Percentiles rank a stretch among this genome's conserved stretches.
phyloP scores from a whole-genome alignment of 2,113 vertebrate genomes.

The Ptychochromis oligacanthus region DNA sequence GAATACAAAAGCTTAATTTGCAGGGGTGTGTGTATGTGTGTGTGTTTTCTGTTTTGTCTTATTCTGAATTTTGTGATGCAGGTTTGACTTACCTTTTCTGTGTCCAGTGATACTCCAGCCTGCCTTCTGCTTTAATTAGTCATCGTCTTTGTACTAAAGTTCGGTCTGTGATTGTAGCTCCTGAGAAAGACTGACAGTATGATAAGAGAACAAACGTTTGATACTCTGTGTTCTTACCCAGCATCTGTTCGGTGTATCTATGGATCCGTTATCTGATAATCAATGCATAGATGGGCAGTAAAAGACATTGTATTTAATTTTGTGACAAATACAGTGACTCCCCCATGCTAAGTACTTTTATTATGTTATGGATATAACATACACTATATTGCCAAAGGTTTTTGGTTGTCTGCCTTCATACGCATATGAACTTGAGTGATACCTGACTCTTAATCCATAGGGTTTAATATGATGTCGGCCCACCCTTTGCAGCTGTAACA shows the following conservation, averaged over 20 bases:
- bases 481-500: too few relatives aligned
- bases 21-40: constrained; percentile 7
- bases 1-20: background rate
- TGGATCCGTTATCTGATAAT: too few relatives aligned
- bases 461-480: too few relatives aligned
- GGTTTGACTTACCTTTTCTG: constrained; percentile 5
- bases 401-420: too few relatives aligned
- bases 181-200: background rate
- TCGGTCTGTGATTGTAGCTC: background rate
- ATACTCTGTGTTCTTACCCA: background rate
- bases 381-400: too few relatives aligned
- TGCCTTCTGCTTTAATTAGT: constrained; percentile 4
- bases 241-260: too few relatives aligned
- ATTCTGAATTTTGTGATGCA: constrained; percentile 2
- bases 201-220: background rate
- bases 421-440: too few relatives aligned
- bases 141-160: background rate
- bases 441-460: too few relatives aligned
- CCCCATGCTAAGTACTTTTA: background rate
- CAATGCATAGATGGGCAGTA: background rate
- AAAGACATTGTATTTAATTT: background rate
- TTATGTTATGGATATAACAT: background rate
- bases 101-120: background rate
- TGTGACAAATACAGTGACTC: background rate
- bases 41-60: background rate